Conservation (phyloP, 2,113 vertebrate species). For the Merops nubicus region DNA sequence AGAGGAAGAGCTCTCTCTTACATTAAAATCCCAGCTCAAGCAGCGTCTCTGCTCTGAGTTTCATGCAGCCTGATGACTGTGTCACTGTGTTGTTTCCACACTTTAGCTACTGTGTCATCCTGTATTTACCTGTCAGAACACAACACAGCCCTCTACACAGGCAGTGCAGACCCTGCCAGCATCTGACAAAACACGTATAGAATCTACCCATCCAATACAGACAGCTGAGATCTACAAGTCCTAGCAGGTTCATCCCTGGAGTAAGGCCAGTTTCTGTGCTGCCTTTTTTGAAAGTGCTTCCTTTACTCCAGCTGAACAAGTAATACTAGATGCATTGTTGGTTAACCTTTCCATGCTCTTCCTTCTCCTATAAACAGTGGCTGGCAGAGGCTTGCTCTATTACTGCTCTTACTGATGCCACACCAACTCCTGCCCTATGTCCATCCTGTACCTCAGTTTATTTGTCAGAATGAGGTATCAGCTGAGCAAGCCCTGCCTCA, state of each 20-base stretch:
- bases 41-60: background rate
- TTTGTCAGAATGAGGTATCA: slow-evolving; percentile 20
- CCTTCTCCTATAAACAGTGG: background rate
- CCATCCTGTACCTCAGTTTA: background rate
- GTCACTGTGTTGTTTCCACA: background rate
- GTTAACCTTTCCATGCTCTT: slow-evolving; percentile 57
- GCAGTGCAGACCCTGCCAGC: background rate
- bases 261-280: slow-evolving; percentile 33
- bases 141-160: background rate
- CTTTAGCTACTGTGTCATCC: background rate
- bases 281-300: slow-evolving; percentile 48
- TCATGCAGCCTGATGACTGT: background rate
- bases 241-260: background rate
- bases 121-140: background rate
- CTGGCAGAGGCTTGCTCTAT: background rate
- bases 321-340: background rate
- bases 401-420: background rate
- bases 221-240: slow-evolving; percentile 24
- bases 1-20: background rate
- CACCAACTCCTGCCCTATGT: background rate
- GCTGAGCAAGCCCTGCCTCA: slow-evolving; percentile 1
- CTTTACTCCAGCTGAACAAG: slow-evolving; percentile 42
- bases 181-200: background rate
- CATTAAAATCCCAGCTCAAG: background rate
- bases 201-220: slow-evolving; percentile 6